These are phyloP conservation scores for Oreochromis mossambicus DNA, from an alignment of 2,797 vertebrate species.

Conservation along the genomic window DNA sequence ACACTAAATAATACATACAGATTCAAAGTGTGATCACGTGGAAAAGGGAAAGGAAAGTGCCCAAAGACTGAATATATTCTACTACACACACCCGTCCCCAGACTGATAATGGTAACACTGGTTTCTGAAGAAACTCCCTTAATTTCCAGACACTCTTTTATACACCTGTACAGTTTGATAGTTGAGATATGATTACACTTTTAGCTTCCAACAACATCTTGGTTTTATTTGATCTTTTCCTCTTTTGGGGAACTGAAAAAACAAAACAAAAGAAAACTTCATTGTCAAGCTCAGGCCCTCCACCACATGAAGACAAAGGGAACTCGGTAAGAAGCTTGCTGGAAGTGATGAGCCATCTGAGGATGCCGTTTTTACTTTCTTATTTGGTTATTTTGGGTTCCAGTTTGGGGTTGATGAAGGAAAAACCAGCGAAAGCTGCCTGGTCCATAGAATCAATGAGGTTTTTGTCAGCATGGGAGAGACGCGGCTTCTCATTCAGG, in stretches of 20 bases:
- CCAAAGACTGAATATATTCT: conserved; percentile 11
- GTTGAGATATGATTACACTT: neutral
- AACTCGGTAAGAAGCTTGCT: neutral
- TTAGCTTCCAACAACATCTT: neutral
- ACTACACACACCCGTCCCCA: neutral
- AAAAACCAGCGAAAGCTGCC: conserved; percentile 87
- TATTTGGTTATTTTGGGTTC: conserved; percentile 82
- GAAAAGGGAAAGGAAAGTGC: neutral
- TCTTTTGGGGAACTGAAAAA: neutral
- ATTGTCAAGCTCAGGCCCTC: neutral
- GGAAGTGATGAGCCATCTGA: neutral
- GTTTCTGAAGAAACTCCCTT: conserved; percentile 36
- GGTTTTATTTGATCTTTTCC: neutral
- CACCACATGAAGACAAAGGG: neutral
- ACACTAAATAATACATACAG: conserved; percentile 39
- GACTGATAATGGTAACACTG: conserved; percentile 41
- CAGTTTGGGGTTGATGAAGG: conserved; percentile 92
- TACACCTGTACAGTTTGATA: conserved; percentile 9
- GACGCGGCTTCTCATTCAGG: conserved; percentile 89
- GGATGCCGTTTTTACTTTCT: conserved; percentile 24
- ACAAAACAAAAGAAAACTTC: neutral
- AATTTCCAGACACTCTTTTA: conserved; percentile 21
- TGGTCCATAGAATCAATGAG: conserved; percentile 98
- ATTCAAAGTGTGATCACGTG: conserved; percentile 45
- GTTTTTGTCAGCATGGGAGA: conserved; percentile 92